A percentile compares a stretch with the other conserved stretches of the same genome.
These are phyloP conservation scores for Rugalucina vietnamica DNA, from an alignment of 2,888 invertebrate genomes.

Conservation along the genomic window DNA sequence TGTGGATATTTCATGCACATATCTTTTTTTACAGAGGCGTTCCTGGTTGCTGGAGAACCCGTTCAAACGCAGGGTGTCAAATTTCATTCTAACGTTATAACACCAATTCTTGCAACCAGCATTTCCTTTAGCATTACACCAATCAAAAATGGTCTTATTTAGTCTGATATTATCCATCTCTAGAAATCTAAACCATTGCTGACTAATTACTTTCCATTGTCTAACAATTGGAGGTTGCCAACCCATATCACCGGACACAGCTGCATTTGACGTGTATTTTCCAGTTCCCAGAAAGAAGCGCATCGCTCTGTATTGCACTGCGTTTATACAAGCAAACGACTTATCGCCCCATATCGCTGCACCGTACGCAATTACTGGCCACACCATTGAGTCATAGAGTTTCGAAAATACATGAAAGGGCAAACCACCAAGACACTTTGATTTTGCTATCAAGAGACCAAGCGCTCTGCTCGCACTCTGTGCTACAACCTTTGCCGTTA, in stretches of 20 bases:
- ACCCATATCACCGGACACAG: conserved; percentile 24
- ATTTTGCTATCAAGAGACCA: conserved; percentile 12
- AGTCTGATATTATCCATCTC: neutral
- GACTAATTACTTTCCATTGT: neutral
- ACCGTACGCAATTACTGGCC: conserved; percentile 24
- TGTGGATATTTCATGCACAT: too few species aligned
- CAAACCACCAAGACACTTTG: conserved; percentile 30
- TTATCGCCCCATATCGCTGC: conserved; percentile 28
- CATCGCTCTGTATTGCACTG: conserved; percentile 13
- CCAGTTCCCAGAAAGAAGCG: conserved; percentile 27
- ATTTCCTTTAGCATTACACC: too few species aligned
- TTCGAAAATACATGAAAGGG: conserved; percentile 20
- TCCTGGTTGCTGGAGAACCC: too few species aligned
- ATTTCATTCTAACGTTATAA: too few species aligned
- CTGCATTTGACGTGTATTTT: conserved; percentile 26
- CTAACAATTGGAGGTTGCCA: conserved; percentile 14
- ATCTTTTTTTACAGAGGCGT: too few species aligned
- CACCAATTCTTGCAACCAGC: too few species aligned
- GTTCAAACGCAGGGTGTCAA: too few species aligned
- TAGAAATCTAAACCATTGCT: neutral
- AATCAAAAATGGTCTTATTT: neutral
- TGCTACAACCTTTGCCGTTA: neutral
- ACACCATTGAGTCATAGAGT: conserved; percentile 27
- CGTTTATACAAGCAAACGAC: conserved; percentile 3
- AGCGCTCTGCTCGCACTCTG: conserved; percentile 28